These are phyloP conservation scores for Phenganax subtilis DNA, from an alignment of 92 coral and sea anemone species.

Conservation along the genomic window DNA sequence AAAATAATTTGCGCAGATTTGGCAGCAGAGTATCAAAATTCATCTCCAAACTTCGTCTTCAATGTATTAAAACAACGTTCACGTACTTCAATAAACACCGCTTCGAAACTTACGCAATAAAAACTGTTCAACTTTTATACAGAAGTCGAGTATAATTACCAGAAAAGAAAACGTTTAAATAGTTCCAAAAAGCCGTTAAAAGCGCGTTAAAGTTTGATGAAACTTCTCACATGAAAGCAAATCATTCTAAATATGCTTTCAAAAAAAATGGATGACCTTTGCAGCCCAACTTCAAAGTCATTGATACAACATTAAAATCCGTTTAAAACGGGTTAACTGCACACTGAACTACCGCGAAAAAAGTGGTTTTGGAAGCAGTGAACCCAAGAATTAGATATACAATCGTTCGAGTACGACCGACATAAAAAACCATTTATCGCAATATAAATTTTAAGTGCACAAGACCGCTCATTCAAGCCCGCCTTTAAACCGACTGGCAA, in stretches of 20 bases:
- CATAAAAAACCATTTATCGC: neutral
- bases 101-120: too few relatives aligned
- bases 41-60: too few relatives aligned
- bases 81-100: neutral
- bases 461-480: neutral
- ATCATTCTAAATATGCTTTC: too few relatives aligned
- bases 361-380: neutral
- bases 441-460: neutral
- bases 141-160: neutral
- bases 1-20: too few relatives aligned
- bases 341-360: neutral
- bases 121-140: too few relatives aligned
- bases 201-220: neutral
- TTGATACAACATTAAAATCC: neutral
- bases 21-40: too few relatives aligned
- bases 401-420: neutral
- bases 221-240: too few relatives aligned
- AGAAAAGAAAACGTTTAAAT: neutral
- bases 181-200: neutral
- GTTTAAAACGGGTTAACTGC: neutral
- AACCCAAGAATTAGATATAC: slow-evolving; percentile 1
- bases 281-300: neutral
- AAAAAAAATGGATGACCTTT: neutral
- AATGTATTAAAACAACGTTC: too few relatives aligned
- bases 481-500: neutral